A percentile compares a stretch with the other conserved stretches of the same genome.
Evolutionary conservation across 2,113 vertebrate species (phyloP).

Genomic region (Hystrix cristata): DNA sequence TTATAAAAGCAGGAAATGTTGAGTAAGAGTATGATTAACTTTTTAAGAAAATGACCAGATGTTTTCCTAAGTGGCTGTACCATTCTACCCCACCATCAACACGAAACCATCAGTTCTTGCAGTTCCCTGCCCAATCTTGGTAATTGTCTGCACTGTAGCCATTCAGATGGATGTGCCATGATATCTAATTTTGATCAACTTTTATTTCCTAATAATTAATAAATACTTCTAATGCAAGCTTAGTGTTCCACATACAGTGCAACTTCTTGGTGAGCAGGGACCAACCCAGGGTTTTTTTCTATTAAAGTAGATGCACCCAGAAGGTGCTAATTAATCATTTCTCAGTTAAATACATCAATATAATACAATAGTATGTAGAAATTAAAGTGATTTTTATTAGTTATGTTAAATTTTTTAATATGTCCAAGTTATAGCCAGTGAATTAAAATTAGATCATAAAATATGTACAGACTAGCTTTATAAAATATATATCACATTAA

Average conservation of each 20-base stretch:
- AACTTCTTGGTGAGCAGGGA: neutral
- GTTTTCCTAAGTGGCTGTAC: neutral
- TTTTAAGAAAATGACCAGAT: neutral
- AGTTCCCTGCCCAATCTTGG: neutral
- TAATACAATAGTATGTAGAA: neutral
- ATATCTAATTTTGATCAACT: neutral
- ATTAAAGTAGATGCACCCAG: neutral
- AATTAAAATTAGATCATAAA: slow-evolving; percentile 10
- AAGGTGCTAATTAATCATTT: neutral
- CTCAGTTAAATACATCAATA: neutral
- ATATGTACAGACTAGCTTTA: neutral
- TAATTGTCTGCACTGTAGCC: neutral
- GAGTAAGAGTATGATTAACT: neutral
- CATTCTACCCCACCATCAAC: neutral
- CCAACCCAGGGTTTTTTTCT: neutral
- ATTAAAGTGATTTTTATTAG: neutral
- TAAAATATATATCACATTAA: neutral
- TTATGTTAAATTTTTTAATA: neutral
- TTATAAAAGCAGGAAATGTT: neutral
- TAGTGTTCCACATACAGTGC: neutral
- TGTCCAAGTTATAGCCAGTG: neutral
- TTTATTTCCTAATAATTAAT: neutral
- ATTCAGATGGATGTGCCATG: neutral
- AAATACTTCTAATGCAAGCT: neutral
- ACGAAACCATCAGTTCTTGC: neutral